Evolutionary conservation across 2,888 invertebrate genomes (phyloP).

Genomic region (Perizoma flavofasciatum): DNA sequence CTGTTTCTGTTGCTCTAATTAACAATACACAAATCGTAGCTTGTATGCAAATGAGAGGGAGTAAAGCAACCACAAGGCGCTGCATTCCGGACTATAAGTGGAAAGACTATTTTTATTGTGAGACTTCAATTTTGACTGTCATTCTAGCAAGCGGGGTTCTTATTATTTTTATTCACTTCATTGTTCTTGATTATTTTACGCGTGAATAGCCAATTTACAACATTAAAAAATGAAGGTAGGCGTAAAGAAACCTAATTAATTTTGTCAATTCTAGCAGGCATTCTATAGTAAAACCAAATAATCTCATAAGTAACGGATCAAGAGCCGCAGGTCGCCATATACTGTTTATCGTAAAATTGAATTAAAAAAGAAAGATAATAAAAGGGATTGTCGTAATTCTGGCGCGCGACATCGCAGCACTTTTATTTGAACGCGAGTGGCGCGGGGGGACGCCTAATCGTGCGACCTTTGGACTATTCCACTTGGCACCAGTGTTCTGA

Average conservation of each 20-base stretch:
- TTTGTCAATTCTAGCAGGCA: background rate
- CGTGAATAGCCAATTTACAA: background rate
- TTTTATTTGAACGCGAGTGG: slow-evolving; percentile 70
- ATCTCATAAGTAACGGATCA: slow-evolving; percentile 38
- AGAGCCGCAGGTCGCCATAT: slow-evolving; percentile 51
- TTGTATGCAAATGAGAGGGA: slow-evolving; percentile 78
- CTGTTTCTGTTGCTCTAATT: slow-evolving; percentile 81
- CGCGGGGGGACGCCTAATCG: slow-evolving; percentile 61
- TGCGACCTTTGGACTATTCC: slow-evolving; percentile 61
- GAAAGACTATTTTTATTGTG: slow-evolving; percentile 52
- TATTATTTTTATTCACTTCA: no score
- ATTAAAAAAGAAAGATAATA: slow-evolving; percentile 81
- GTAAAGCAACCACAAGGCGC: slow-evolving; percentile 35
- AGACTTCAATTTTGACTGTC: slow-evolving; percentile 41
- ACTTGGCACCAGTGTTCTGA: slow-evolving; percentile 37
- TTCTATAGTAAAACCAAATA: slow-evolving; percentile 3
- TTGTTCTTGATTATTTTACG: no score
- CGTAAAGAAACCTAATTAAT: background rate
- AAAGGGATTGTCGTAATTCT: slow-evolving; percentile 81
- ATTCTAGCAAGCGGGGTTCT: background rate
- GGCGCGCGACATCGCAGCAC: slow-evolving; percentile 81
- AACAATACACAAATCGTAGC: slow-evolving; percentile 84
- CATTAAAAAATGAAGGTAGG: background rate
- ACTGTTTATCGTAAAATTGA: slow-evolving; percentile 79
- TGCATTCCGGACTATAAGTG: slow-evolving; percentile 33